Percentiles rank a stretch among this genome's conserved stretches.
Conservation (phyloP, 2,888 invertebrate species). For the Girardia tigrina region DNA sequence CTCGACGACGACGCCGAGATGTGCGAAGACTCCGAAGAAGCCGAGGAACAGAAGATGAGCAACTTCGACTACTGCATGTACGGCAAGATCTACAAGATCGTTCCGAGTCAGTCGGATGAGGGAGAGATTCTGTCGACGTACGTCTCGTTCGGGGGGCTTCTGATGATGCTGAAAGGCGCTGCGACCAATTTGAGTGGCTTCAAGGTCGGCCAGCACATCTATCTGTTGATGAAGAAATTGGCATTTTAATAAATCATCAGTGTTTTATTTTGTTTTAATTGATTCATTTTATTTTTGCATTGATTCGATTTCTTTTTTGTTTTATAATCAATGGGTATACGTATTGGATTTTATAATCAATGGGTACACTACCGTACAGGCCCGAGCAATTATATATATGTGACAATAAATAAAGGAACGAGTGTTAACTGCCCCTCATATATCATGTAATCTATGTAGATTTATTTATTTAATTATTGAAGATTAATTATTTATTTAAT, state of each 20-base stretch:
- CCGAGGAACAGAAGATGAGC: slow-evolving; percentile 59
- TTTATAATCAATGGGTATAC: too few relatives aligned
- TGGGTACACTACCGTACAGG: too few relatives aligned
- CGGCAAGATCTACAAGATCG: slow-evolving; percentile 87
- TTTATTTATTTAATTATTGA: too few relatives aligned
- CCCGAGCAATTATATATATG: too few relatives aligned
- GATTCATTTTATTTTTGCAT: too few relatives aligned
- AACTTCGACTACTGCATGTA: slow-evolving; percentile 99
- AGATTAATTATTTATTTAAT: too few relatives aligned
- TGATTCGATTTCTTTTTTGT: too few relatives aligned
- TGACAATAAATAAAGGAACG: too few relatives aligned
- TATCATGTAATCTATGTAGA: too few relatives aligned
- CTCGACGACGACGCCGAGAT: slow-evolving; percentile 29
- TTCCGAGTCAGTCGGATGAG: slow-evolving; percentile 65
- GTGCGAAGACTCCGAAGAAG: slow-evolving; percentile 43
- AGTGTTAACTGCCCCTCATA: too few relatives aligned
- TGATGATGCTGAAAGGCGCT: slow-evolving; percentile 90
- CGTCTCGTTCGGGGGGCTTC: slow-evolving; percentile 85
- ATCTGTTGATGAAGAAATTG: slow-evolving; percentile 88
- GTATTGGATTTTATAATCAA: too few relatives aligned
- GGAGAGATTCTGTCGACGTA: slow-evolving; percentile 61
- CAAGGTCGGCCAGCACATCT: slow-evolving; percentile 89
- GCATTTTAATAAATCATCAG: slow-evolving; percentile 66
- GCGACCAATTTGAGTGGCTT: slow-evolving; percentile 96
- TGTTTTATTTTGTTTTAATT: too few relatives aligned